Base-by-base conservation (phyloP, 2,888 invertebrate genomes). In the Cyclophora punctaria region DNA sequence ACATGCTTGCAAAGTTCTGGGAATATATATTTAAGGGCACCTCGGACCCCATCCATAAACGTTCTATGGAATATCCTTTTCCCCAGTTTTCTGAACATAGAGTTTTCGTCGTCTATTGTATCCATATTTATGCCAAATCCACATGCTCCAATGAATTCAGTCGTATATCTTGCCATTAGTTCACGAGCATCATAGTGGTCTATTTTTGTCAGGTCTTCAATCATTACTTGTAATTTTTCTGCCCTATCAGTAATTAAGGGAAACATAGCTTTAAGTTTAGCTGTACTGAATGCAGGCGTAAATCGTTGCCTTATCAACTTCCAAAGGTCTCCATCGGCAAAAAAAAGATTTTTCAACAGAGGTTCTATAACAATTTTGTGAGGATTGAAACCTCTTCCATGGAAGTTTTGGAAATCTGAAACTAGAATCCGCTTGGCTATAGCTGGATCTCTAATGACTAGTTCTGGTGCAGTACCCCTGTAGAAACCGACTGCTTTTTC, bases 71-170 rank as follows among this genome's bases (percentile, higher is more conserved):
- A 85, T 50, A 87, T 84, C 49, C 81, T 69, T 58, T 69, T 78
- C 2, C 86, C 86, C 6, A 87, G 62, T 66, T 71, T 76, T 55
- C 83, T 71, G 46, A 86, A 87, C 46, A 79, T 72, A 0, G 84
- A 84, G 50, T 82, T 78, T 62, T 83, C 82, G 34, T 80, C 73
- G 41, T 60, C 70, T 20, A 86, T 61, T 2, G 83, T 59, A 51
- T 85, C 82, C 73, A 78, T 82, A 48, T 84, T 70, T 3, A 87
- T 75, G 7, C 86, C 86, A 57, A 87, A 87, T 7, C 80, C 85
- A 58, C 85, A 85, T 0, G 72, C 81, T 3, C 86, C 86, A 5
- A 86, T 85, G 53, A 85, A 83, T 56, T 86, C 86, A 3, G 83
- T 85, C 0, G 85, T 85, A 43, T 83, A 87, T 45, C 86, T 72